phyloP scores from a whole-genome alignment of 1,140 invertebrate genomes.

The Calosoma granatense region DNA sequence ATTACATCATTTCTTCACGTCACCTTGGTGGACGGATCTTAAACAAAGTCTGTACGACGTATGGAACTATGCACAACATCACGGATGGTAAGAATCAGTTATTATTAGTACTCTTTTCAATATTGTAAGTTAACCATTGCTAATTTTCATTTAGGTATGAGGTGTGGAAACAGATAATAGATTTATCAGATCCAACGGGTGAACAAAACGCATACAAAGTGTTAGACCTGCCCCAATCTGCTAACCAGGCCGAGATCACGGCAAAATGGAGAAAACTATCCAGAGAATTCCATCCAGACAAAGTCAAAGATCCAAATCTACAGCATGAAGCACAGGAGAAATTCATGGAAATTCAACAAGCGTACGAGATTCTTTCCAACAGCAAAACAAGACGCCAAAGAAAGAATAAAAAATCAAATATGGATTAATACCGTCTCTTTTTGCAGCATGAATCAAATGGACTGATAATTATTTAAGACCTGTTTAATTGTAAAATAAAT shows the following conservation, averaged over 20 bases:
- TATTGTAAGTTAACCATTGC: too few relatives aligned
- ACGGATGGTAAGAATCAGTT: constrained; percentile 56
- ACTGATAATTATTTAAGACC: too few relatives aligned
- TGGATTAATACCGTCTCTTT: too few relatives aligned
- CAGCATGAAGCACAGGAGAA: constrained; percentile 62
- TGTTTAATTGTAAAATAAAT: too few relatives aligned
- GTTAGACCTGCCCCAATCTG: constrained; percentile 58
- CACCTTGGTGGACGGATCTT: constrained; percentile 67
- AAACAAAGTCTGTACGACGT: constrained; percentile 64
- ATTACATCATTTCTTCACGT: constrained; percentile 79
- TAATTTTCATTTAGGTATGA: constrained; percentile 38
- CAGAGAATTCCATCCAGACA: constrained; percentile 87
- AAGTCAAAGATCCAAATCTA: constrained; percentile 61
- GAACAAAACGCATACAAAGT: constrained; percentile 84
- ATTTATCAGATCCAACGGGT: constrained; percentile 77
- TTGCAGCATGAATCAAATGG: too few relatives aligned
- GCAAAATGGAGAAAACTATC: constrained; percentile 69
- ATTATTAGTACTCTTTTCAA: background rate
- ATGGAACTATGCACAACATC: constrained; percentile 57
- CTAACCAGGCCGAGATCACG: constrained; percentile 79
- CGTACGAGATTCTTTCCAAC: constrained; percentile 81
- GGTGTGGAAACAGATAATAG: constrained; percentile 77
- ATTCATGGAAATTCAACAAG: constrained; percentile 89
- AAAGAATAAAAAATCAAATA: constrained; percentile 53
- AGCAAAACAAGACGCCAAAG: constrained; percentile 62